Percentiles rank a stretch among this genome's conserved stretches.
Evolutionary conservation across 2,888 invertebrate genomes (phyloP).

Genomic region (Apomyelois bistriatella): DNA sequence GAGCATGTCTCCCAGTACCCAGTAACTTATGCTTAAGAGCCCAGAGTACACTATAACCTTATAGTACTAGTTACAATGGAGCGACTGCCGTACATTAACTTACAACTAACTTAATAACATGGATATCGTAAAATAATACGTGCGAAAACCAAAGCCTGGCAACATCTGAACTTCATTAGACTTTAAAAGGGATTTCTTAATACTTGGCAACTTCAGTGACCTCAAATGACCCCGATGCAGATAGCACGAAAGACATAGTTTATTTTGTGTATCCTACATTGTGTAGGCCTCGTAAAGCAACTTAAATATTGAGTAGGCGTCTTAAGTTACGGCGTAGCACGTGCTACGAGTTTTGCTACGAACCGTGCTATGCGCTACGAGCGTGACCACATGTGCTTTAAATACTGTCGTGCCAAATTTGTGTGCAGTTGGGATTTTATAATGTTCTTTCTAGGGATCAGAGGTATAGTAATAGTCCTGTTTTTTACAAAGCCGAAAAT

Average conservation of each 20-base stretch:
- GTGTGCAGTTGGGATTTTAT: background rate
- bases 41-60: too few relatives aligned
- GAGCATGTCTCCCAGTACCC: too few relatives aligned
- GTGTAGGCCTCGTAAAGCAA: conserved; percentile 7
- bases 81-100: too few relatives aligned
- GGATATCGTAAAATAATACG: too few relatives aligned
- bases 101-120: too few relatives aligned
- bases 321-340: conserved; percentile 9
- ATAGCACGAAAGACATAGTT: conserved; percentile 3
- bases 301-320: conserved; percentile 6
- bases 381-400: background rate
- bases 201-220: background rate
- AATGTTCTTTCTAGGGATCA: background rate
- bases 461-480: too few relatives aligned
- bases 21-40: too few relatives aligned
- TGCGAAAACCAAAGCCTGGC: too few relatives aligned
- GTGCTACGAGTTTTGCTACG: background rate
- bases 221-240: conserved; percentile 4
- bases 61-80: too few relatives aligned
- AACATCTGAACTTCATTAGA: too few relatives aligned
- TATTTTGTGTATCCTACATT: background rate
- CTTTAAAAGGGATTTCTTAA: background rate
- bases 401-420: background rate
- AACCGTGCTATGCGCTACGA: conserved; percentile 1
- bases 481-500: background rate